Evolutionary conservation across 2,888 invertebrate species (phyloP), one percentile per base, ranked within the genome.

Genomic region (Oithona nana): DNA sequence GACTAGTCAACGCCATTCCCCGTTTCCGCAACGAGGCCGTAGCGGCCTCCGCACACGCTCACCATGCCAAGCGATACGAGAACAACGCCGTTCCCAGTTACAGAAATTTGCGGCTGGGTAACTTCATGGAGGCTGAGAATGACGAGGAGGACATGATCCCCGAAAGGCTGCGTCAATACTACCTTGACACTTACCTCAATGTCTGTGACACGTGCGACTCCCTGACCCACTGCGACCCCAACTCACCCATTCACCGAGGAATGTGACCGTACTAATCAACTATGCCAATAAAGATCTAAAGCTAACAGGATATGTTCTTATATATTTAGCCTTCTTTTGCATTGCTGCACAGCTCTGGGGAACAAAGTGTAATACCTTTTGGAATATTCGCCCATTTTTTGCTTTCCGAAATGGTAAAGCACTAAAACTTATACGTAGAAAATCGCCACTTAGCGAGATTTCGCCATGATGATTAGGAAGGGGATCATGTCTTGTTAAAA

Each of bases 151-250:
- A 31, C 26, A 30, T 57, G 20, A 57, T 57, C 31, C 57, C 57
- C 22, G 57, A 57, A n/a, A 62, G 30, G 39, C 62, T 62, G 24
- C 28, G 54, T 11, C 4, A 24, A 20, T 62, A 62, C 62, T 62
- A 62, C 31, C 22, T 28, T 2, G 54, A 62, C 22, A 62, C 62
- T 20, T 62, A 54, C 26, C 28, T 62, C 16, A 62, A 60, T 16
- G 60, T 60, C 1, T 60, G 60, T 11, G 51, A 60, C 51, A 60
- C 60, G 16, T 60, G 60, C 28, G 60, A 60, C 51, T 48, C 49
- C 30, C 8, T 60, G 1, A 51, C 39, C 49, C 60, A 60, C 51
- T 48, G 49, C 24, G 51, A 60, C 49, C 60, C 60, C 2, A 28
- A n/a, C 6, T 51, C 50, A 20, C 51, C 51, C 24, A 39, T 60